phyloP scores from a whole-genome alignment of 2,113 vertebrate genomes.

The Mormyrus iriodes region DNA sequence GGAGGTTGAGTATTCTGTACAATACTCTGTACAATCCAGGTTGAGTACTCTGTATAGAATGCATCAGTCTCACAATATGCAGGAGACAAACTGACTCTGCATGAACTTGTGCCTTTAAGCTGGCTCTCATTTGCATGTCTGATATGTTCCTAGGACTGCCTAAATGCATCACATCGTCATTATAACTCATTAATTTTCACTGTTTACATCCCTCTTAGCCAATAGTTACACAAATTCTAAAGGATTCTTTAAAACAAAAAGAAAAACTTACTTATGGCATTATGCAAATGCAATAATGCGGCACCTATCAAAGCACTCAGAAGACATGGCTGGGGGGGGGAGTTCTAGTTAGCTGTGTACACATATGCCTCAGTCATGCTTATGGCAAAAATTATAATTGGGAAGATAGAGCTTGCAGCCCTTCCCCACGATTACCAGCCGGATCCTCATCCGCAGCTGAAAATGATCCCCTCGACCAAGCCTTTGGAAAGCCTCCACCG shows the following conservation, averaged over 20 bases:
- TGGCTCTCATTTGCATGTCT: background rate
- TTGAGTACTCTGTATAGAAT: background rate
- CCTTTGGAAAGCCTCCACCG: constrained; percentile 57
- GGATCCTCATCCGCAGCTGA: constrained; percentile 73
- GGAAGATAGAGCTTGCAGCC: constrained; percentile 46
- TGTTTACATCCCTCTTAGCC: background rate
- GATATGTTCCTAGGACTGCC: background rate
- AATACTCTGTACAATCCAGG: no score
- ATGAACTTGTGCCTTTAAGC: background rate
- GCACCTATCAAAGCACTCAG: constrained; percentile 36
- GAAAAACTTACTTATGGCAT: constrained; percentile 1
- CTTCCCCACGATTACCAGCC: constrained; percentile 58
- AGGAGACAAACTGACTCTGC: background rate
- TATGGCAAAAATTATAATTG: constrained; percentile 67
- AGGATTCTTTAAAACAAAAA: background rate
- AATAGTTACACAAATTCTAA: background rate
- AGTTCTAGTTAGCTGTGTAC: constrained; percentile 53
- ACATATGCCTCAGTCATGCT: constrained; percentile 57
- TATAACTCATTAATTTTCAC: background rate
- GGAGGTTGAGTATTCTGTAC: background rate
- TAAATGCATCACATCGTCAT: background rate
- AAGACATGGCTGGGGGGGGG: constrained; percentile 42
- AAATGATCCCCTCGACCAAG: constrained; percentile 66
- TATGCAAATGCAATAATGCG: constrained; percentile 37
- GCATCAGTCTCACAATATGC: background rate